Evolutionary conservation across 1,140 invertebrate species (phyloP).

Genomic region (Sarcophaga peregrina): DNA sequence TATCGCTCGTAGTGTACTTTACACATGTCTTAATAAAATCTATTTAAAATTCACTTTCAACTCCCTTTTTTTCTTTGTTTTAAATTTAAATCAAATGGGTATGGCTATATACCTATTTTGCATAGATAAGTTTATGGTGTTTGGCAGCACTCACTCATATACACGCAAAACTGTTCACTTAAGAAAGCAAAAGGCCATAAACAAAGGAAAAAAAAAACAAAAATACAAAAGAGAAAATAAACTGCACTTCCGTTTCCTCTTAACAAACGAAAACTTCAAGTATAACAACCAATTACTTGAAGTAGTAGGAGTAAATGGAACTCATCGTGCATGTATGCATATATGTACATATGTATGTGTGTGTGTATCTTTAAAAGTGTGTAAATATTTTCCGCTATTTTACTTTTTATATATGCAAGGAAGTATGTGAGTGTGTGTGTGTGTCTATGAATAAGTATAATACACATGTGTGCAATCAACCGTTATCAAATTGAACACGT

Average conservation of each 20-base stretch:
- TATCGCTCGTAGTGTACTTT: too few species aligned
- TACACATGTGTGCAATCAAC: constrained; percentile 24
- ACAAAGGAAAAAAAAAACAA: too few species aligned
- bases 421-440: too few species aligned
- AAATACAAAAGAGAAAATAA: not conserved
- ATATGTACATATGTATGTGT: not conserved
- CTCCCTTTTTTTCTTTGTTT: not conserved
- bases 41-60: constrained; percentile 4
- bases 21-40: too few species aligned
- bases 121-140: constrained; percentile 21
- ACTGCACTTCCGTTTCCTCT: constrained; percentile 17
- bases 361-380: not conserved
- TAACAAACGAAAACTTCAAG: constrained; percentile 6
- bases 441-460: not conserved
- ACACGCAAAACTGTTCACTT: too few species aligned
- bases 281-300: not conserved
- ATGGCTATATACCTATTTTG: constrained; percentile 16
- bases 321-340: not conserved
- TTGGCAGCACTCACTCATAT: not conserved
- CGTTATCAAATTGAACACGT: constrained; percentile 26
- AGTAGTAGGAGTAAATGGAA: not conserved
- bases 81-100: not conserved
- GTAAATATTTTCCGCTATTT: constrained; percentile 22
- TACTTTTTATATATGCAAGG: not conserved
- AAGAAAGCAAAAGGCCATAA: too few species aligned